Evolutionary conservation across 2,888 invertebrate genomes (phyloP).

Genomic region (Phymatocera aterrima): DNA sequence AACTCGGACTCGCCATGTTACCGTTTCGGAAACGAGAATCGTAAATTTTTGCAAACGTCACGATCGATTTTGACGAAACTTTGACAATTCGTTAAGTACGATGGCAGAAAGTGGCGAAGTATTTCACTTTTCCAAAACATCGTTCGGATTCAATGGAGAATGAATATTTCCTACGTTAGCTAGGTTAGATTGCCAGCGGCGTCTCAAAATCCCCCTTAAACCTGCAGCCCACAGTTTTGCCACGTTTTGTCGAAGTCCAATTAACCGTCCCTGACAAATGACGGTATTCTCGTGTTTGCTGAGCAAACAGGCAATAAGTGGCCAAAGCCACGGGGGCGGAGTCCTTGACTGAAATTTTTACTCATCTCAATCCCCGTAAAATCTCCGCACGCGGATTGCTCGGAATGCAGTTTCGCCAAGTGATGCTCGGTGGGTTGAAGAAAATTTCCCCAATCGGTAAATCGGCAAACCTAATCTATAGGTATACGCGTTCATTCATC

Average conservation of each 20-base stretch:
- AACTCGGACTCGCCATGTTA: no score
- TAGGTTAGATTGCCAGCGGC: no score
- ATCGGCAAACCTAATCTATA: background rate
- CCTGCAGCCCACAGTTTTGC: background rate
- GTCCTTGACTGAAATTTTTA: background rate
- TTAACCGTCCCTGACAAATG: background rate
- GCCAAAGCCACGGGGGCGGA: background rate
- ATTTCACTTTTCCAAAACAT: no score
- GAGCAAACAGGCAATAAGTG: slow-evolving; percentile 13
- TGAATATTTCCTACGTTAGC: no score
- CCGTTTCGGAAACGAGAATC: no score
- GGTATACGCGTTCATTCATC: no score
- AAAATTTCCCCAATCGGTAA: background rate
- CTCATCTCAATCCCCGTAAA: background rate
- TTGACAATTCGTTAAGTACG: no score
- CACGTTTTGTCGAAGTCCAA: slow-evolving; percentile 18
- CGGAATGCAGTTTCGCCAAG: background rate
- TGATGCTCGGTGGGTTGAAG: background rate
- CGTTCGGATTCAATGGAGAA: no score
- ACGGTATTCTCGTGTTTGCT: background rate
- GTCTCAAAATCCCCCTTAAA: background rate
- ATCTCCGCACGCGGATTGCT: background rate
- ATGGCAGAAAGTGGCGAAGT: no score
- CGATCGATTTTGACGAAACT: no score
- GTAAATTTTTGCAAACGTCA: no score